Evolutionary conservation across 2,113 vertebrate genomes (phyloP).

Genomic region (Myotis lucifugus): DNA sequence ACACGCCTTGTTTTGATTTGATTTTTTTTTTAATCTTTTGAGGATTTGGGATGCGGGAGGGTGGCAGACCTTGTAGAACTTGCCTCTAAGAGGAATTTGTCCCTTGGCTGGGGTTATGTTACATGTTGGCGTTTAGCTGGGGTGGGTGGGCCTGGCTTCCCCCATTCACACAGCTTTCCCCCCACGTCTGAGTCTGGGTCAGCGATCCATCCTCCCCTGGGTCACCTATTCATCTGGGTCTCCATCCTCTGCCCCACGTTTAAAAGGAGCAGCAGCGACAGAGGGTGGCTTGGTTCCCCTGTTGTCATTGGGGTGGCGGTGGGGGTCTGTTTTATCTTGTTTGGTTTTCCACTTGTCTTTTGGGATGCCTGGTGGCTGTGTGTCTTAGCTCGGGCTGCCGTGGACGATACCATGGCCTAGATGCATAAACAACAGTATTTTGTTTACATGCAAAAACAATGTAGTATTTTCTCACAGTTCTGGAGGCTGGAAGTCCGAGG

Average conservation of each 20-base stretch:
- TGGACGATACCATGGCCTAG: background rate
- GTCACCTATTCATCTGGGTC: background rate
- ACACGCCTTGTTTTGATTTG: background rate
- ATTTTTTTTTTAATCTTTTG: background rate
- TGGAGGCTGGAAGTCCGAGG: background rate
- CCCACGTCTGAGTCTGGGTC: background rate
- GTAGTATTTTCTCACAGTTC: background rate
- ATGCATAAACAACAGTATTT: background rate
- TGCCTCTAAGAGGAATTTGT: background rate
- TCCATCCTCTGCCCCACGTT: background rate
- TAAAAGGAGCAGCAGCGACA: background rate
- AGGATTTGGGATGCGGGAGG: background rate
- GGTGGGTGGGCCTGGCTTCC: background rate
- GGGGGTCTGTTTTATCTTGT: background rate
- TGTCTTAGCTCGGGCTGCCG: background rate
- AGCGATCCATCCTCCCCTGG: rapidly evolving
- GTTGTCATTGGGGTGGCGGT: background rate
- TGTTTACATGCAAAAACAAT: too few relatives aligned
- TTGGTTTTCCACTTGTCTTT: background rate
- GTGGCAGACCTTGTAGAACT: background rate
- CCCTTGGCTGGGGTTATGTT: background rate
- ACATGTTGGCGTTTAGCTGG: background rate
- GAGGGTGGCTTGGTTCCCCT: background rate
- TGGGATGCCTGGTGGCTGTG: background rate
- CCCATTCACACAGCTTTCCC: background rate